Percentiles rank a stretch among this genome's conserved stretches.
Conservation (phyloP, 1,140 invertebrate genomes). For the Achroia grisella region DNA sequence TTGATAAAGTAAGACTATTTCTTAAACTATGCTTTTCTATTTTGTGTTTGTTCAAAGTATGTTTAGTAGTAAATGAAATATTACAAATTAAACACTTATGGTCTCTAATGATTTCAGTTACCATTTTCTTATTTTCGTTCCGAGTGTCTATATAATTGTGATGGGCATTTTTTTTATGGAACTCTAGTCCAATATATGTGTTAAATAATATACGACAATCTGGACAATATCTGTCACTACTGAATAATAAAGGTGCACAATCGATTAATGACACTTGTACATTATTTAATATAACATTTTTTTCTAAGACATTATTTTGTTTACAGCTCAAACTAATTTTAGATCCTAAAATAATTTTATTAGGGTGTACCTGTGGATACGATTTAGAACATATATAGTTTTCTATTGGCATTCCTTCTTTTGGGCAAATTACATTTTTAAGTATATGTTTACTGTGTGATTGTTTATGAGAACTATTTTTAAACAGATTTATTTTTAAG, state of each 20-base stretch:
- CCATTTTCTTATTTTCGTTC: no score
- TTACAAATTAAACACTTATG: conserved; percentile 26
- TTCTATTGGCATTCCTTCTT: no score
- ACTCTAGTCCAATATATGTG: not conserved
- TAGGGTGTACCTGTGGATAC: not conserved
- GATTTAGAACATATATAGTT: no score
- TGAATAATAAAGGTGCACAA: not conserved
- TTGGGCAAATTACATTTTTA: no score
- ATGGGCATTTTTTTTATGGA: no score
- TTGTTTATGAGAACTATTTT: no score
- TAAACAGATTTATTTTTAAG: no score
- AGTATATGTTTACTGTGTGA: no score
- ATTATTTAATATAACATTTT: not conserved
- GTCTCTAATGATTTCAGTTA: no score
- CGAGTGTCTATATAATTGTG: no score
- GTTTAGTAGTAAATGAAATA: conserved; percentile 29
- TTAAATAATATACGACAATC: not conserved
- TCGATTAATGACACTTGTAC: not conserved
- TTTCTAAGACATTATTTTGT: not conserved
- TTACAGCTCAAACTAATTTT: not conserved
- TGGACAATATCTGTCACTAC: not conserved
- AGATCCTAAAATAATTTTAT: conserved; percentile 1
- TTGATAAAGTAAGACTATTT: not conserved
- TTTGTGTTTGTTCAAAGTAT: conserved; percentile 18
- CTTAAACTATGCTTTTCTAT: conserved; percentile 10